Conservation (phyloP, 2,113 vertebrate species). For the Mugil cephalus region DNA sequence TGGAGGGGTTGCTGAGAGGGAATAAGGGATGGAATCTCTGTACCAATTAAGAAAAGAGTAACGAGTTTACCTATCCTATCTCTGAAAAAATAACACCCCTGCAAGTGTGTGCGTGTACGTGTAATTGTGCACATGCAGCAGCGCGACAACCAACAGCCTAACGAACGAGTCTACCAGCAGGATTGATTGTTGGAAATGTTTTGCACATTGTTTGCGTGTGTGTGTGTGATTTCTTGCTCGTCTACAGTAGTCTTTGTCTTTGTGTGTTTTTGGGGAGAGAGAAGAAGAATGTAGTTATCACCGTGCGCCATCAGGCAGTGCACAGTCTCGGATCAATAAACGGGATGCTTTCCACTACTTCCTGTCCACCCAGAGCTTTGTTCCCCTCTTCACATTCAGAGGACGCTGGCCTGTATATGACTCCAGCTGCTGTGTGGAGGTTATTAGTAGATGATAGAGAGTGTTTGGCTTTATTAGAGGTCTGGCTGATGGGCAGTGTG, state of each 20-base stretch:
- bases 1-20: slow-evolving; percentile 75
- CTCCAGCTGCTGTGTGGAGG: slow-evolving; percentile 62
- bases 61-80: slow-evolving; percentile 75
- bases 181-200: slow-evolving; percentile 76
- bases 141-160: slow-evolving; percentile 45
- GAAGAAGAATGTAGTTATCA: slow-evolving; percentile 61
- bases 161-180: slow-evolving; percentile 61
- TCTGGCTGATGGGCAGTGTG: slow-evolving; percentile 76
- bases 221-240: slow-evolving; percentile 18
- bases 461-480: slow-evolving; percentile 78
- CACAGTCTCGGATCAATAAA: slow-evolving; percentile 71
- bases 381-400: slow-evolving; percentile 60
- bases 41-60: slow-evolving; percentile 80
- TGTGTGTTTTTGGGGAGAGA: slow-evolving; percentile 51
- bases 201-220: slow-evolving; percentile 48
- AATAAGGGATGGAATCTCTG: slow-evolving; percentile 73
- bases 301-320: slow-evolving; percentile 41
- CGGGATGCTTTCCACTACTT: slow-evolving; percentile 71
- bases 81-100: slow-evolving; percentile 69
- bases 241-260: slow-evolving; percentile 60
- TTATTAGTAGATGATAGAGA: slow-evolving; percentile 79
- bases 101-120: slow-evolving; percentile 37
- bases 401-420: slow-evolving; percentile 65
- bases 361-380: slow-evolving; percentile 69
- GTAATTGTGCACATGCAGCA: slow-evolving; percentile 34